Evolutionary conservation across 2,888 invertebrate genomes (phyloP).

Genomic region (Diaprepes abbreviatus): DNA sequence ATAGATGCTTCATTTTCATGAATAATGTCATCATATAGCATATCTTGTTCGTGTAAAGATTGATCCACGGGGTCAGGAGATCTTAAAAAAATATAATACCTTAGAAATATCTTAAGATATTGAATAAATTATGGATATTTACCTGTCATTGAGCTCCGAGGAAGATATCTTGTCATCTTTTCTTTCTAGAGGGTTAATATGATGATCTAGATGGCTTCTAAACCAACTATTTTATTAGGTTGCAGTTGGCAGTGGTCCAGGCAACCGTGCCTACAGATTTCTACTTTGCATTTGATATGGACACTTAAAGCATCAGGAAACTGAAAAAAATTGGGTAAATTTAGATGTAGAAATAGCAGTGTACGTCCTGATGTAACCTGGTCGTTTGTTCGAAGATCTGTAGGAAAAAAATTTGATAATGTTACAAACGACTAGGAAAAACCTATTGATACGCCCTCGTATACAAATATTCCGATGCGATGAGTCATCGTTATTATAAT

Average conservation of each 20-base stretch:
- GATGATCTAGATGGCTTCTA: conserved; percentile 61
- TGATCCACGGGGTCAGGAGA: conserved; percentile 53
- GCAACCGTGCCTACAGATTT: conserved; percentile 93
- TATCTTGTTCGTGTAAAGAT: conserved; percentile 55
- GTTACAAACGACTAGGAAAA: too few species aligned
- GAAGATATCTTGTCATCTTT: conserved; percentile 66
- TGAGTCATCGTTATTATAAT: too few species aligned
- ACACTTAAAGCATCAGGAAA: conserved; percentile 95
- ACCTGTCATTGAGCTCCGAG: conserved; percentile 51
- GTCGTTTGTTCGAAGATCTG: too few species aligned
- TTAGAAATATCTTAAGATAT: too few species aligned
- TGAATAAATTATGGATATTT: conserved; percentile 2
- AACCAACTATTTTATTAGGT: conserved; percentile 66
- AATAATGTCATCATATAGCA: conserved; percentile 74
- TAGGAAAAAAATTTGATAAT: too few species aligned
- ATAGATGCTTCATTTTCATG: conserved; percentile 69
- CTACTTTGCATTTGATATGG: conserved; percentile 91
- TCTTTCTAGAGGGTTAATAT: conserved; percentile 68
- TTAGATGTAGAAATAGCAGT: too few species aligned
- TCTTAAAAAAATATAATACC: conserved; percentile 42
- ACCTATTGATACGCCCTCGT: too few species aligned
- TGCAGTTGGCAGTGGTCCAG: conserved; percentile 89
- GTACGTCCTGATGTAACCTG: too few species aligned
- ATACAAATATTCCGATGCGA: too few species aligned
- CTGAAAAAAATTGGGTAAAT: conserved; percentile 53